Evolutionary conservation across 92 coral and sea anemone genomes (phyloP).

Genomic region (Meandrina meandrites): DNA sequence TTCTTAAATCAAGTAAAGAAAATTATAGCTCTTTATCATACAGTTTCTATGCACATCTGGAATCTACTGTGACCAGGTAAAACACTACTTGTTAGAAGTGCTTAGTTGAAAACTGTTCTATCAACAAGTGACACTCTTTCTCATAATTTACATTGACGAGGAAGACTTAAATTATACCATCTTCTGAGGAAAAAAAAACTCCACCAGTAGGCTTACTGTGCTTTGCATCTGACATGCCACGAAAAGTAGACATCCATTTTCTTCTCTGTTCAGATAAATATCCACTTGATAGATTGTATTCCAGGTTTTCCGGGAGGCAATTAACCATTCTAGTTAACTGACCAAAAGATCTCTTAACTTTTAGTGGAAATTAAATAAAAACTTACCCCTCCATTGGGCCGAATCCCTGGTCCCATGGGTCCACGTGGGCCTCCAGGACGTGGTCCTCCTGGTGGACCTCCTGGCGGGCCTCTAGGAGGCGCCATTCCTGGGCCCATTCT

Average conservation of each 20-base stretch:
- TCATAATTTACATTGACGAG: neutral
- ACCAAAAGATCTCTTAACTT: neutral
- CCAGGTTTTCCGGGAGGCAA: neutral
- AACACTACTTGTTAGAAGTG: neutral
- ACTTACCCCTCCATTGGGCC: slow-evolving; percentile 39
- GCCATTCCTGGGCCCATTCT: slow-evolving; percentile 66
- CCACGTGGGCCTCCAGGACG: slow-evolving; percentile 65
- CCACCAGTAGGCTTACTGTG: neutral
- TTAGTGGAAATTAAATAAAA: neutral
- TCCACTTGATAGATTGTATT: neutral
- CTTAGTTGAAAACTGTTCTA: neutral
- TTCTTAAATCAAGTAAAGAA: neutral
- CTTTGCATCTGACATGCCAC: neutral
- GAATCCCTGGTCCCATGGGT: slow-evolving; percentile 44
- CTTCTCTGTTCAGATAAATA: neutral
- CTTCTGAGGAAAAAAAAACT: neutral
- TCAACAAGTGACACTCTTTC: neutral
- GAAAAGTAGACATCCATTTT: neutral
- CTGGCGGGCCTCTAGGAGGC: slow-evolving; percentile 61
- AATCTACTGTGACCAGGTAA: neutral
- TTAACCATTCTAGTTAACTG: neutral
- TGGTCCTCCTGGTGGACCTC: slow-evolving; percentile 68
- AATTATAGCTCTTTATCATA: neutral
- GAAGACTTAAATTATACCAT: neutral
- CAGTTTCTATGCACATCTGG: neutral